Percentiles rank a stretch among this genome's conserved stretches.
These are phyloP conservation scores for Ernsta delagoae DNA, from an alignment of 2,888 invertebrate genomes.

Conservation along the genomic window DNA sequence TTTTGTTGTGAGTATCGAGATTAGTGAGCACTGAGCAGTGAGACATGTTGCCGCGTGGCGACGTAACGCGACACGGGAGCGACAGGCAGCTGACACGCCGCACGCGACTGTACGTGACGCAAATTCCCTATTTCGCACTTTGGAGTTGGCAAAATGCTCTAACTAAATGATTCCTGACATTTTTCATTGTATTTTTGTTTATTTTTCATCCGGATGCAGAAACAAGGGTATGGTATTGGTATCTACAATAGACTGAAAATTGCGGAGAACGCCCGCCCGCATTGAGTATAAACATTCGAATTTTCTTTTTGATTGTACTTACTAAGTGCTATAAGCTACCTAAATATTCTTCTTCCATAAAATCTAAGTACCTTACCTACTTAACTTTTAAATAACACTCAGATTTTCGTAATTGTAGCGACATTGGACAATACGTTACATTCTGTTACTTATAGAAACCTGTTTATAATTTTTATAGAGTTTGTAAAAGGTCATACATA, in stretches of 20 bases:
- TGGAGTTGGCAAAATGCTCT: conserved; percentile 8
- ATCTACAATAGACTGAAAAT: too few species aligned
- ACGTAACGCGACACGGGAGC: conserved; percentile 75
- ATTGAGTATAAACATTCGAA: too few species aligned
- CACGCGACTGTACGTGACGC: conserved; percentile 56
- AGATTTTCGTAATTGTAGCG: too few species aligned
- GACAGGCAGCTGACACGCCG: conserved; percentile 69
- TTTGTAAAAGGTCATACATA: conserved; percentile 47
- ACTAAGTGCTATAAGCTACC: too few species aligned
- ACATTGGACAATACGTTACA: too few species aligned
- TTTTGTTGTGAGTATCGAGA: conserved; percentile 65
- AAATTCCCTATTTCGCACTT: conserved; percentile 45
- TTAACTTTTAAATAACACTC: too few species aligned
- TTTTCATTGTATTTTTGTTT: not conserved
- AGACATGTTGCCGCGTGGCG: conserved; percentile 48
- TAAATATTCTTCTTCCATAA: too few species aligned
- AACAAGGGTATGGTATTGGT: too few species aligned
- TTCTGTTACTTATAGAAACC: not conserved
- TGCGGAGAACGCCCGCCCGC: too few species aligned
- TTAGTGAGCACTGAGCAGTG: conserved; percentile 55
- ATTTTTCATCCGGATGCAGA: not conserved
- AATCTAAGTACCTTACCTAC: too few species aligned
- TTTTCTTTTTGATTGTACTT: too few species aligned
- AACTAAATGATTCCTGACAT: not conserved
- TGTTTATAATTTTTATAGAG: conserved; percentile 32